A percentile compares a stretch with the other conserved stretches of the same genome.
Evolutionary conservation across 2,888 invertebrate species (phyloP).

Genomic region (Acronicta psi): DNA sequence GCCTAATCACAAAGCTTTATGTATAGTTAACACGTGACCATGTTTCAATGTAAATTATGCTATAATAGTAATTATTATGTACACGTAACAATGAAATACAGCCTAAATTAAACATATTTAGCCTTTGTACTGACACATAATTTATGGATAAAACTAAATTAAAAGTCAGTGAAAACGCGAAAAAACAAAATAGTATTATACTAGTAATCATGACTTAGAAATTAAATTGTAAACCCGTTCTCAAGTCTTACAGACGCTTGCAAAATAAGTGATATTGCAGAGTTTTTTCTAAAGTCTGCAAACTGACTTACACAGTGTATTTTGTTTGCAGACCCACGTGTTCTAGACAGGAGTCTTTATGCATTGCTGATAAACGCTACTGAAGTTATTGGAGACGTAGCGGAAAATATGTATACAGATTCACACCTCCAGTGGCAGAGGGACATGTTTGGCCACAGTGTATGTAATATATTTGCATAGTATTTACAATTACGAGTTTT

Average conservation of each 20-base stretch:
- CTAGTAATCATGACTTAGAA: not conserved
- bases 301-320: conserved; percentile 38
- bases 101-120: not conserved
- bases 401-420: conserved; percentile 62
- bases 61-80: not conserved
- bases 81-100: not conserved
- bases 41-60: conserved; percentile 3
- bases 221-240: not conserved
- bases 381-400: conserved; percentile 66
- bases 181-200: not conserved
- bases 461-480: conserved; percentile 57
- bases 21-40: conserved; percentile 11
- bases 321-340: conserved; percentile 67
- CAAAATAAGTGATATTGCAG: conserved; percentile 40
- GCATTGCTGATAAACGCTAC: conserved; percentile 65
- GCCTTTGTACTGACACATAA: not conserved
- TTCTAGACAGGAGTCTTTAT: conserved; percentile 62
- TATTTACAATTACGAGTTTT: not conserved
- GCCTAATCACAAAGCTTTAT: not conserved
- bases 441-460: conserved; percentile 69
- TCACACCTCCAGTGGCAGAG: conserved; percentile 65
- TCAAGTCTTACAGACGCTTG: not conserved
- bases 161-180: not conserved
- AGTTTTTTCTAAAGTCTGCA: conserved; percentile 41
- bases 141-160: not conserved